phyloP scores from a whole-genome alignment of 2,113 vertebrate genomes.

The Pomatostomus ruficeps region DNA sequence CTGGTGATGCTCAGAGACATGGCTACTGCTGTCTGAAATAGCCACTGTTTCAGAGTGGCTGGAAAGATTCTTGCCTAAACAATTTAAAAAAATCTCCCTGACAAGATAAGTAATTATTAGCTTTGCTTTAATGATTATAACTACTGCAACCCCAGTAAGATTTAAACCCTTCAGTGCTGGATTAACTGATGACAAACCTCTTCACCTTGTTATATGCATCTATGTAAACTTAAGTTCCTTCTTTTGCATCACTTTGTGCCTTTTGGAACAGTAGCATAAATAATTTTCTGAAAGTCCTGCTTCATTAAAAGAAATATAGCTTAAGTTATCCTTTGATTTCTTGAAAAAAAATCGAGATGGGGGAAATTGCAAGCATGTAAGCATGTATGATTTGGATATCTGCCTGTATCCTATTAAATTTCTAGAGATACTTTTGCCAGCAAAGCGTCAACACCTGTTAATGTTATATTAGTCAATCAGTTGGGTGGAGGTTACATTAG shows the following conservation, averaged over 20 bases:
- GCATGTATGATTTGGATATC: not conserved
- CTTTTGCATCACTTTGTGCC: not conserved
- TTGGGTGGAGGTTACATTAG: not conserved
- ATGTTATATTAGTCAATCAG: not conserved
- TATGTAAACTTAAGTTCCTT: not conserved
- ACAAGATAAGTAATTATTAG: not conserved
- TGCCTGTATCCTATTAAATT: not conserved
- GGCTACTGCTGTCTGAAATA: not conserved
- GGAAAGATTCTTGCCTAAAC: not conserved
- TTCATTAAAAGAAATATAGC: not conserved
- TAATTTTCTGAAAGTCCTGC: not conserved
- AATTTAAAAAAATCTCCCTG: not conserved
- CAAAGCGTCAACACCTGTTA: not conserved
- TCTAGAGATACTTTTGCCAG: not conserved
- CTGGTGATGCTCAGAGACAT: not conserved
- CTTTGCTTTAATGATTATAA: not conserved
- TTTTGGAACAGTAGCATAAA: not conserved
- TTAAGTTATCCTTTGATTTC: not conserved
- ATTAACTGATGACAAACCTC: not conserved
- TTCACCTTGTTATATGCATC: not conserved
- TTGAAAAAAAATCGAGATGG: not conserved
- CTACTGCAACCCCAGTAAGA: not conserved
- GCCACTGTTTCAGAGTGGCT: not conserved
- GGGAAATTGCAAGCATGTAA: not conserved
- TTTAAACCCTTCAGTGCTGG: not conserved